These are phyloP conservation scores for Ceraclea dissimilis DNA, from an alignment of 2,888 invertebrate species.

Conservation along the genomic window DNA sequence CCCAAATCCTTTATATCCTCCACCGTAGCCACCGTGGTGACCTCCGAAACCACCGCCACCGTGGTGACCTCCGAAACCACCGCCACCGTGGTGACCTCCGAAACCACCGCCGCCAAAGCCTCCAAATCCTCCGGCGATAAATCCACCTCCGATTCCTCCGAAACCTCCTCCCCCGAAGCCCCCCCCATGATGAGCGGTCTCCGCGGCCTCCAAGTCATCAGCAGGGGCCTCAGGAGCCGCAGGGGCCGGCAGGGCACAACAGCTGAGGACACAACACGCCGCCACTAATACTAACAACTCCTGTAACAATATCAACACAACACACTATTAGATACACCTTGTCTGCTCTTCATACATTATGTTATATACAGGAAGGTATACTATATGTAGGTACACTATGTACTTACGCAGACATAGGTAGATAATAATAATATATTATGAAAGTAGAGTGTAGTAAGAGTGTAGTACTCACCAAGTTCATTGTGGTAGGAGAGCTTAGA, in stretches of 20 bases:
- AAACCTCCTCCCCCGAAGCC: neutral
- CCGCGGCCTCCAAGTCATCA: conserved; percentile 9
- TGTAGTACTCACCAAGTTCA: too few species aligned
- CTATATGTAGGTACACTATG: too few species aligned
- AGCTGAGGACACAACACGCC: neutral
- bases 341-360: too few species aligned
- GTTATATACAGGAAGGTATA: too few species aligned
- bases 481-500: too few species aligned
- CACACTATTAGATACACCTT: too few species aligned
- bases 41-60: neutral
- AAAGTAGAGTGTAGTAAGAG: too few species aligned
- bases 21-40: neutral
- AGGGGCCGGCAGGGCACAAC: neutral
- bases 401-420: too few species aligned
- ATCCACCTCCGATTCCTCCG: neutral
- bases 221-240: neutral
- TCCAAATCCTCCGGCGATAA: neutral
- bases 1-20: neutral
- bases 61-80: neutral
- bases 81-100: neutral
- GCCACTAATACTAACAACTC: neutral
- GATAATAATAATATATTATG: too few species aligned
- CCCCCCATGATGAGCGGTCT: conserved; percentile 1
- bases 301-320: too few species aligned
- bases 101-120: neutral